Base-by-base conservation (phyloP, 2,888 invertebrate species). In the Leptothorax acervorum region DNA sequence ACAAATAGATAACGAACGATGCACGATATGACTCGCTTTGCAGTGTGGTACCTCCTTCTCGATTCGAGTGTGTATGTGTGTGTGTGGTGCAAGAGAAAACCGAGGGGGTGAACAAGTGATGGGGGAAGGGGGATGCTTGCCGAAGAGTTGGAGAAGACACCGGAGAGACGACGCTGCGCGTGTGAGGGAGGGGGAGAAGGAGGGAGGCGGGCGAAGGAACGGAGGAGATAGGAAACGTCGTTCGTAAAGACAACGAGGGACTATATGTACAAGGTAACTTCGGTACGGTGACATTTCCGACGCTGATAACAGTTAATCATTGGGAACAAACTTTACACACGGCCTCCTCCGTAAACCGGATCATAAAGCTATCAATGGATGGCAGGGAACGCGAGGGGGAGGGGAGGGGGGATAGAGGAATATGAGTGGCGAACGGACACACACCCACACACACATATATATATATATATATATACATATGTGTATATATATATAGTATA, bases 201-300 rank as follows among this genome's bases (percentile, higher is more conserved):
- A 35, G 35, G 35, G 35, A 6, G n/a, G 12, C 42, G 66, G 45
- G 11, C n/a, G 3, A 9, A 6, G 62, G 23, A 73, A 48, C 18
- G 73, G 60, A 73, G 70, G 31, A 23, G 65, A 51, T 68, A 62
- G 57, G 68, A n/a, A 42, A 83, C 45, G 55, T 81, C 66, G 48
- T 86, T 85, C 71, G 85, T 48, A 78, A 76, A 84, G 78, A 82
- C 65, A 87, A 76, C 74, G 74, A 74, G 35, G 86, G 76, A 71
- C 74, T 89, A 87, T 89, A 89, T 90, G 79, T 89, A 89, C 85
- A 90, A 88, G 89, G 83, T 88, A 84, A 90, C 63, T 86, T 82
- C 71, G 84, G 78, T 60, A 57, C 76, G 76, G 81, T 84, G 81
- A 85, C 84, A 71, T 88, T 86, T 81, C 83, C 85, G 68, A 84